phyloP scores from a whole-genome alignment of 1,140 invertebrate genomes.

The Centruroides sculpturatus region DNA sequence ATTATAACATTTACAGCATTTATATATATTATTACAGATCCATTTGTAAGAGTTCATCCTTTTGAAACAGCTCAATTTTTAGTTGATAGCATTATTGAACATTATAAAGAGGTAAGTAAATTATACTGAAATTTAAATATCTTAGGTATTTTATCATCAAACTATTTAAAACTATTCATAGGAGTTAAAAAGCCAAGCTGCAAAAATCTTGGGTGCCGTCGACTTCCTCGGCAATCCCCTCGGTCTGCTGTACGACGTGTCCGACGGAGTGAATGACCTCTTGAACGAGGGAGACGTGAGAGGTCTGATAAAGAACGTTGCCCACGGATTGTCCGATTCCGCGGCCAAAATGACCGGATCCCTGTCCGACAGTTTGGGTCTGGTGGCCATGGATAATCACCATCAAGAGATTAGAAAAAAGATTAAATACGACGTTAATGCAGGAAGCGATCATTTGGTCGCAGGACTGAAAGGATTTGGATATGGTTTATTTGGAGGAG shows the following conservation, averaged over 20 bases:
- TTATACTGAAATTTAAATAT: conserved; percentile 5
- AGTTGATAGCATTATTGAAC: conserved; percentile 54
- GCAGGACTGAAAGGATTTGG: conserved; percentile 86
- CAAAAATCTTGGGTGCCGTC: conserved; percentile 84
- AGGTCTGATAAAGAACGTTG: conserved; percentile 84
- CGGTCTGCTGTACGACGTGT: conserved; percentile 87
- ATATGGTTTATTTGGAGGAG: conserved; percentile 77
- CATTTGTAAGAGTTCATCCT: conserved; percentile 65
- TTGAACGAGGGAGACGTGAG: conserved; percentile 78
- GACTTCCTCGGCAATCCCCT: conserved; percentile 96
- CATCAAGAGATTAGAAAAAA: conserved; percentile 72
- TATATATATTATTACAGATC: conserved; percentile 34
- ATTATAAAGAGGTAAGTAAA: conserved; percentile 55
- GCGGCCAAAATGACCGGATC: conserved; percentile 80
- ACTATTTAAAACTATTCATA: no score
- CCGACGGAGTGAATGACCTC: conserved; percentile 82
- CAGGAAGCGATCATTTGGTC: conserved; percentile 59
- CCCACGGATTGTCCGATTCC: conserved; percentile 92
- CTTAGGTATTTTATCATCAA: background rate
- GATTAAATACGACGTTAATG: conserved; percentile 44
- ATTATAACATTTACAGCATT: no score
- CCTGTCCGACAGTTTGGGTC: conserved; percentile 76
- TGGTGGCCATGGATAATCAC: conserved; percentile 68
- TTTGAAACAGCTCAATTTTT: conserved; percentile 77
- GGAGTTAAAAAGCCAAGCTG: conserved; percentile 89